Evolutionary conservation across 2,888 invertebrate genomes (phyloP), one percentile per base, ranked within the genome.

Genomic region (Sinentomon sp.): DNA sequence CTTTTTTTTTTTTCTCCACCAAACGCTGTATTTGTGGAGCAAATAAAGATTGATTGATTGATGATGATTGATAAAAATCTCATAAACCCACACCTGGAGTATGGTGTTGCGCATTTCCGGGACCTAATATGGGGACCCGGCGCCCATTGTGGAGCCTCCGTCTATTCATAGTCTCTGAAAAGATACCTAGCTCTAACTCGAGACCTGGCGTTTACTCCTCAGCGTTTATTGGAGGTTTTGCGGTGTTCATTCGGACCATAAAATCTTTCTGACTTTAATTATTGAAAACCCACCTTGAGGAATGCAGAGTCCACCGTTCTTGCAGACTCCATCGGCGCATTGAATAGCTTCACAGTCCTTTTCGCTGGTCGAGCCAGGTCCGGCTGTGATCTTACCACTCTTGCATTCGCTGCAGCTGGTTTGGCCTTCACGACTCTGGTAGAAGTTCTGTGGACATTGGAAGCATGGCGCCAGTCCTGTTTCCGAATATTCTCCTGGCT

Each of bases 381-480:
- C 64, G 37, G 72, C 68, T 0, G 92, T 92, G 48, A 72, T 71
- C 65, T 77, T 80, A 41, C 80, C 77, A 4, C 78, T 73, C 3
- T 82, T 75, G 48, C 94, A 94, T 52, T 87, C 82, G 47, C 65
- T 64, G 51, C 89, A 92, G 21, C 70, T 65, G 3, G 70, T 76
- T 44, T 77, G 74, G 2, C 89, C 87, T 19, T 73, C 59, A 17
- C 68, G 57, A 10, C 78, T 68, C 54, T 92, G 89, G 53, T 76
- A 92, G 55, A 82, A 83, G 54, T 92, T 77, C 44, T 66, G 61
- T 1, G 92, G 89, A 46, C 92, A 92, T 36, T 74, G 66, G 3
- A 82, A 77, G 52, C 92, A 92, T 2, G 89, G 85, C 7, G 87
- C 77, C 18, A 92, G 55, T 10, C 92, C 92, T 10, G 83, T 85